Evolutionary conservation across 2,888 invertebrate genomes (phyloP).

Genomic region (Exephanes ischioxanthus): DNA sequence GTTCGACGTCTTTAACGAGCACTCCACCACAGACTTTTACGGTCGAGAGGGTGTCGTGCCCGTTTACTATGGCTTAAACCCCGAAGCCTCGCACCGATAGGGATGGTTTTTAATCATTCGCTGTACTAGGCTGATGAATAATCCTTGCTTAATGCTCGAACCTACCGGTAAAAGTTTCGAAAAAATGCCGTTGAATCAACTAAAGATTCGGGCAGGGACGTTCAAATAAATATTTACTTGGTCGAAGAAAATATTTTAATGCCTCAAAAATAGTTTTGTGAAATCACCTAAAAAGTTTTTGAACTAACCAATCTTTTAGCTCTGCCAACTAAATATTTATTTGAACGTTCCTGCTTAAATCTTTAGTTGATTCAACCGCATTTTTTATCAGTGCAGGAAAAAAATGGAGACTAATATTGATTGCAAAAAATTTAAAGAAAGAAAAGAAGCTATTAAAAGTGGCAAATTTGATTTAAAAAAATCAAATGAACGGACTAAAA

Average conservation of each 20-base stretch:
- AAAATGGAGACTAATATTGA: not conserved
- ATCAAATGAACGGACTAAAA: not conserved
- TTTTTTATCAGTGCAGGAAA: not conserved
- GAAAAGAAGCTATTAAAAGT: not conserved
- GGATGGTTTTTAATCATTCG: not conserved
- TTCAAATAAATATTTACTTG: too few relatives aligned
- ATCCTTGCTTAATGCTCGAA: not conserved
- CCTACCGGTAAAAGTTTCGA: not conserved
- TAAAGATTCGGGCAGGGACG: too few relatives aligned
- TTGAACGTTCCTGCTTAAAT: too few relatives aligned
- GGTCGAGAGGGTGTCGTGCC: not conserved
- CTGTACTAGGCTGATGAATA: not conserved
- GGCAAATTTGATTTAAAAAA: too few relatives aligned
- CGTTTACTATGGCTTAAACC: slow-evolving; percentile 17
- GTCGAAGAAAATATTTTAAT: too few relatives aligned
- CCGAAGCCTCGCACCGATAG: slow-evolving; percentile 8
- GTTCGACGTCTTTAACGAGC: slow-evolving; percentile 50
- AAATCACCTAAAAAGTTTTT: too few relatives aligned
- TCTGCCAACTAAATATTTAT: too few relatives aligned
- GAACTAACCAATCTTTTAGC: not conserved
- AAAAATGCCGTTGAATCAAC: not conserved
- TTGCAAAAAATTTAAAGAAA: not conserved
- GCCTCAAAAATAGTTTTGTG: not conserved
- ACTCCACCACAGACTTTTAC: slow-evolving; percentile 47
- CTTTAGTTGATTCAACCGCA: too few relatives aligned